phyloP scores from a whole-genome alignment of 2,797 vertebrate species.

The Pangasius mekongensis region DNA sequence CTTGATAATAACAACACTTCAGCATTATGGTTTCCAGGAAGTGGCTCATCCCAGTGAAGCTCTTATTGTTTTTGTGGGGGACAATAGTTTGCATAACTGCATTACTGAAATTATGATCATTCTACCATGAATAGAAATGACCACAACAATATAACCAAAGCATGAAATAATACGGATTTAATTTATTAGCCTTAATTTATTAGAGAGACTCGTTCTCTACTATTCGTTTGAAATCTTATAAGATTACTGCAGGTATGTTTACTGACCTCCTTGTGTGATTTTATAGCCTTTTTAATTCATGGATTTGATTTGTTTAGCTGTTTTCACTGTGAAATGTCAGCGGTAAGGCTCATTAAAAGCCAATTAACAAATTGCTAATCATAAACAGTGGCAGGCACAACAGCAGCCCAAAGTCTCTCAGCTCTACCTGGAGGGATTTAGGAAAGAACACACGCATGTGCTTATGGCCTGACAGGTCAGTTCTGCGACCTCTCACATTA shows the following conservation, averaged over 20 bases:
- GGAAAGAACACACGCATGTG: not conserved
- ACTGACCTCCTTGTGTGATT: conserved; percentile 7
- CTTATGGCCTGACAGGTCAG: conserved; percentile 12
- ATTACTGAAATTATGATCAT: not conserved
- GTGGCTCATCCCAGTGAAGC: not conserved
- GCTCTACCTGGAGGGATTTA: not conserved
- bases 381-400: conserved; percentile 25
- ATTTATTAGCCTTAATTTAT: not conserved
- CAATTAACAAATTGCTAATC: conserved; percentile 52
- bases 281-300: conserved; percentile 48
- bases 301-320: conserved; percentile 35
- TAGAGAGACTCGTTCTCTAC: not conserved
- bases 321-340: conserved; percentile 37
- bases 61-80: conserved; percentile 21
- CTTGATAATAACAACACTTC: conserved; percentile 43
- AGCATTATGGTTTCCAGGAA: conserved; percentile 43
- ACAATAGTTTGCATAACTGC: conserved; percentile 11
- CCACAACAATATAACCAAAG: not conserved
- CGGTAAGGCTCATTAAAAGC: conserved; percentile 48
- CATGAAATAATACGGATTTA: not conserved
- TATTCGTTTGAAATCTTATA: conserved; percentile 24
- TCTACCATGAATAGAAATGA: conserved; percentile 19
- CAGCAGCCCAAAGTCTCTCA: not conserved
- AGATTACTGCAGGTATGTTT: conserved; percentile 16
- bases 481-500: not conserved